Conservation (phyloP, 2,888 invertebrate species). For the Aporophyla nigra region DNA sequence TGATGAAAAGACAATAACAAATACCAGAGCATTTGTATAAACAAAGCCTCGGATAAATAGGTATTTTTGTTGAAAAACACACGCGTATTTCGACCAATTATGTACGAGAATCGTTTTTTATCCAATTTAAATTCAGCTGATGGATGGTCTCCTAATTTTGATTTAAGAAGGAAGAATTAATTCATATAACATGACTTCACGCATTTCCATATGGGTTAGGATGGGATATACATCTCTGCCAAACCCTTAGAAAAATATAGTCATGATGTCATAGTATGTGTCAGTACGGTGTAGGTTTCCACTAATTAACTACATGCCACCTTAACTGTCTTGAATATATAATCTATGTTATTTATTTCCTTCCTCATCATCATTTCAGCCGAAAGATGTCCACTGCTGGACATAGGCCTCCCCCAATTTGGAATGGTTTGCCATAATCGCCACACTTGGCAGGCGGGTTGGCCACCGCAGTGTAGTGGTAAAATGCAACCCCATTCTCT, state of each 20-base stretch:
- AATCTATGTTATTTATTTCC: too few species aligned
- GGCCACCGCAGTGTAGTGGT: too few species aligned
- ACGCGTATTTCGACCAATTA: background rate
- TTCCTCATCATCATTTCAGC: too few species aligned
- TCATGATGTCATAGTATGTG: background rate
- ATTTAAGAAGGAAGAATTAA: background rate
- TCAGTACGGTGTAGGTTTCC: too few species aligned
- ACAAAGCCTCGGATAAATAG: conserved; percentile 24
- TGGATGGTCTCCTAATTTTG: background rate
- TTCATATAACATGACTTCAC: background rate
- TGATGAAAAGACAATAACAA: conserved; percentile 32
- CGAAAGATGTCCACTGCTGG: too few species aligned
- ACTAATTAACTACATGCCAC: background rate
- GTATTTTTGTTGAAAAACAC: background rate
- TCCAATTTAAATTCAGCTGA: background rate
- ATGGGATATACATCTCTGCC: background rate
- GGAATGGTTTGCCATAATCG: too few species aligned
- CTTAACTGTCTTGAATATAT: too few species aligned
- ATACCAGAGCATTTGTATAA: conserved; percentile 25
- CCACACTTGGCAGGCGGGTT: too few species aligned
- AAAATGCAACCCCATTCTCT: too few species aligned
- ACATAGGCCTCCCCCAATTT: too few species aligned
- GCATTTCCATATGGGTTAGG: too few species aligned
- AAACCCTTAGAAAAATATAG: background rate
- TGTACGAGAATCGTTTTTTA: background rate